phyloP scores from a whole-genome alignment of 2,888 invertebrate species.

The Eupeodes luniger region DNA sequence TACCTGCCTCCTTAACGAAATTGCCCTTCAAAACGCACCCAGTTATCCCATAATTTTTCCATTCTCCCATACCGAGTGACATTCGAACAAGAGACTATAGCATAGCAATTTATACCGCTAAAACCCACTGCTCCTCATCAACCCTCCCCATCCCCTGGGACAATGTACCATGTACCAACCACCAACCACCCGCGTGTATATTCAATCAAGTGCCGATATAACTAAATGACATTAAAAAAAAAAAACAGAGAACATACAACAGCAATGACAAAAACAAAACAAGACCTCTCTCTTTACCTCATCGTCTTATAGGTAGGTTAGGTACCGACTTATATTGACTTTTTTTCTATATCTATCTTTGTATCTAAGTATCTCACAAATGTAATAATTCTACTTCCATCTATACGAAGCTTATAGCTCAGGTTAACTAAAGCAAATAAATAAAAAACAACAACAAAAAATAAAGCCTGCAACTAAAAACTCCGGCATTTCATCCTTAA shows the following conservation, averaged over 20 bases:
- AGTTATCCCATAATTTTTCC: slow-evolving; percentile 64
- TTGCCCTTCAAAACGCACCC: slow-evolving; percentile 71
- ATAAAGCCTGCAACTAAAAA: slow-evolving; percentile 57
- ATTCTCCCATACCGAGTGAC: slow-evolving; percentile 55
- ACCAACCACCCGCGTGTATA: slow-evolving; percentile 56
- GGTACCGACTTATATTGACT: not conserved
- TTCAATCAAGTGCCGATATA: slow-evolving; percentile 71
- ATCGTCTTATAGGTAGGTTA: not conserved
- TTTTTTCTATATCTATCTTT: slow-evolving; percentile 3
- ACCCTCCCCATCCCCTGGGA: too few relatives aligned
- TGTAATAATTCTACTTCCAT: slow-evolving; percentile 70
- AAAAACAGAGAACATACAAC: slow-evolving; percentile 30
- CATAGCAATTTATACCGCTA: not conserved
- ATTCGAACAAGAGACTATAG: slow-evolving; percentile 11
- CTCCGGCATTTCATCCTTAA: slow-evolving; percentile 47
- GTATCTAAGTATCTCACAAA: slow-evolving; percentile 72
- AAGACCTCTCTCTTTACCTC: not conserved
- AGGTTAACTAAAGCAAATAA: slow-evolving; percentile 35
- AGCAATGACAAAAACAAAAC: not conserved
- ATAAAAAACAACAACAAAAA: slow-evolving; percentile 21
- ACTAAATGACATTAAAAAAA: slow-evolving; percentile 62
- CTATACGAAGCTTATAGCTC: slow-evolving; percentile 37
- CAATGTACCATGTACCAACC: not conserved
- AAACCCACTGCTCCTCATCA: not conserved
- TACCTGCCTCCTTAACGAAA: slow-evolving; percentile 67